phyloP scores from a whole-genome alignment of 1,140 invertebrate species.

The Anastatus disparis region DNA sequence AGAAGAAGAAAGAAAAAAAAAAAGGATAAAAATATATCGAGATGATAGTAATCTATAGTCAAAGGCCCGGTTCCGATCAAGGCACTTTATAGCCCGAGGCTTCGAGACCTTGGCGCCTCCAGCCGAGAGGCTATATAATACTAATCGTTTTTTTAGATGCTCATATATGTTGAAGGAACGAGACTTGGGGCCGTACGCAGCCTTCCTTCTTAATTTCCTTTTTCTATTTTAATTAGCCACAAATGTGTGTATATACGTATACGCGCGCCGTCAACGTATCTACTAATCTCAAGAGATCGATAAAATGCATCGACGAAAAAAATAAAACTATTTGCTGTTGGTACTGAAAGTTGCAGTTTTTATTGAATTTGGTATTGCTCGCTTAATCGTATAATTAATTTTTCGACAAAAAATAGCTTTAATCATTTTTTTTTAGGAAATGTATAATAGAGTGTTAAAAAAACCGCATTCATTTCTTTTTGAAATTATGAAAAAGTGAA shows the following conservation, averaged over 20 bases:
- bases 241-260: neutral
- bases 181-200: conserved; percentile 34
- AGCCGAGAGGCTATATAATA: conserved; percentile 35
- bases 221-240: conserved; percentile 43
- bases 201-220: conserved; percentile 42
- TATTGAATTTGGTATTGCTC: no score
- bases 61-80: conserved; percentile 55
- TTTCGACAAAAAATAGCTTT: no score
- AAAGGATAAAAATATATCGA: conserved; percentile 10
- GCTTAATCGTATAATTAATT: no score
- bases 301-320: no score
- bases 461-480: no score
- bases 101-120: conserved; percentile 53
- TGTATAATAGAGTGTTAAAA: no score
- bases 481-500: no score
- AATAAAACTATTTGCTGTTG: no score
- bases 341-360: no score
- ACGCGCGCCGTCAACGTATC: no score
- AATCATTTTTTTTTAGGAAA: no score
- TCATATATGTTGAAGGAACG: conserved; percentile 13
- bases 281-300: no score
- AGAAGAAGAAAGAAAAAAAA: neutral
- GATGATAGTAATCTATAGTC: conserved; percentile 3
- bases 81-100: conserved; percentile 56
- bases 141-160: conserved; percentile 31